Percentiles rank a stretch among this genome's conserved stretches.
Conservation (phyloP, 2,888 invertebrate species). For the Hypsopygia costalis region DNA sequence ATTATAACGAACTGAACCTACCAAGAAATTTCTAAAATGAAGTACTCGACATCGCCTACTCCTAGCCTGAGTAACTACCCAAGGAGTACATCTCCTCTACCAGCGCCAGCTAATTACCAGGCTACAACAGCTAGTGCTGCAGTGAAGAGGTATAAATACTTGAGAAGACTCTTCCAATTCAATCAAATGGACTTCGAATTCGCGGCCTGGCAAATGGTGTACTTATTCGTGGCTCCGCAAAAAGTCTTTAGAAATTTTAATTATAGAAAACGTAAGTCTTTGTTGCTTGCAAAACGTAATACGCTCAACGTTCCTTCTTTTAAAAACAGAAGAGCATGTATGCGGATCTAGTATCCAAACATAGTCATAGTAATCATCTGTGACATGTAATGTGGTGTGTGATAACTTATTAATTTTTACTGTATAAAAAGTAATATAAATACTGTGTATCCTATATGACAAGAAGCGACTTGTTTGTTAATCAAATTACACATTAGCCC, state of each 20-base stretch:
- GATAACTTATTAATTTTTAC: too few species aligned
- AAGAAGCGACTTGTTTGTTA: too few species aligned
- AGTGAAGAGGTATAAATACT: slow-evolving; percentile 92
- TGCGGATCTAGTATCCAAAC: too few species aligned
- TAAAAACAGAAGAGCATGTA: too few species aligned
- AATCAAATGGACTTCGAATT: slow-evolving; percentile 99
- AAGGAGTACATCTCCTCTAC: slow-evolving; percentile 83
- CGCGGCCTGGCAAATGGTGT: slow-evolving; percentile 99
- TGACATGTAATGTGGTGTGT: too few species aligned
- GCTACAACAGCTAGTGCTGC: slow-evolving; percentile 89
- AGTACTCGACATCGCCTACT: slow-evolving; percentile 82
- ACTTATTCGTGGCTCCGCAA: slow-evolving; percentile 95
- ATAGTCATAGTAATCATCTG: too few species aligned
- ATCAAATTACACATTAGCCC: too few species aligned
- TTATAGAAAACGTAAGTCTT: slow-evolving; percentile 95
- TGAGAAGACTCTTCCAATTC: slow-evolving; percentile 91
- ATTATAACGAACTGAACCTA: too few species aligned
- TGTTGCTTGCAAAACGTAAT: too few species aligned
- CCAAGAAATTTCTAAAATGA: slow-evolving; percentile 54
- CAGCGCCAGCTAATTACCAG: slow-evolving; percentile 84
- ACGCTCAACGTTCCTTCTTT: too few species aligned
- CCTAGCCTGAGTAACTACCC: slow-evolving; percentile 67
- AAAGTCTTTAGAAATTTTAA: slow-evolving; percentile 98
- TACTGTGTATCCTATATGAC: too few species aligned
- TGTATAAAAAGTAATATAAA: too few species aligned